These are phyloP conservation scores for Grallaria varia DNA, from an alignment of 2,113 vertebrate species.

Conservation along the genomic window DNA sequence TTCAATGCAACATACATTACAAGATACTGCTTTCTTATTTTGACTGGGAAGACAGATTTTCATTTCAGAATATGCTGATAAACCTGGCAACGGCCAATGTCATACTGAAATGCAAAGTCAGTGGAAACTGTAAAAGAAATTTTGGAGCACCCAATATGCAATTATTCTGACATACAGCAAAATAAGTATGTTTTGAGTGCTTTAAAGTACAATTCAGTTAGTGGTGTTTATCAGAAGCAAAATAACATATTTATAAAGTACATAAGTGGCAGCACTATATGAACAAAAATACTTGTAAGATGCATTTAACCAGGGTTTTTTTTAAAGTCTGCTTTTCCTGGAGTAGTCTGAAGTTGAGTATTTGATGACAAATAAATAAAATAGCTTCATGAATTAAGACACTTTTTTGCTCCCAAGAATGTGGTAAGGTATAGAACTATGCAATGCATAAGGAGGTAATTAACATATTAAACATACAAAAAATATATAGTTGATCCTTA, in stretches of 20 bases:
- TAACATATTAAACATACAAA: not conserved
- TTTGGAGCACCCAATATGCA: not conserved
- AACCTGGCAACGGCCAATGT: not conserved
- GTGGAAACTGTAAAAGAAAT: not conserved
- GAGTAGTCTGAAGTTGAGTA: not conserved
- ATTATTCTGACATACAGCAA: not conserved
- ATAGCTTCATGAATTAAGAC: not conserved
- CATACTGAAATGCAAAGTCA: constrained; percentile 7
- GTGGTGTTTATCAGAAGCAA: not conserved
- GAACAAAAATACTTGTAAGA: not conserved
- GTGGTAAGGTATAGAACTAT: not conserved
- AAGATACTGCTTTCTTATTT: not conserved
- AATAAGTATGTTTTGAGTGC: not conserved
- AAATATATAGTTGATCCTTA: not conserved
- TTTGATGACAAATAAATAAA: not conserved
- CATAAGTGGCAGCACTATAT: not conserved
- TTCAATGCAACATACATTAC: not conserved
- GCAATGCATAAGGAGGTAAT: not conserved
- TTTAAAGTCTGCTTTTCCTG: not conserved
- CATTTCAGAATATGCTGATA: constrained; percentile 2
- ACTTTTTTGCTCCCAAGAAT: not conserved
- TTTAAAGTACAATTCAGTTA: not conserved
- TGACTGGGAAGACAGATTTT: not conserved
- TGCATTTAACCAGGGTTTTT: not conserved
- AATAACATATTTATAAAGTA: not conserved